Percentiles rank a stretch among this genome's conserved stretches.
Evolutionary conservation across 2,113 vertebrate species (phyloP).

Genomic region (Pachycephala philippinensis): DNA sequence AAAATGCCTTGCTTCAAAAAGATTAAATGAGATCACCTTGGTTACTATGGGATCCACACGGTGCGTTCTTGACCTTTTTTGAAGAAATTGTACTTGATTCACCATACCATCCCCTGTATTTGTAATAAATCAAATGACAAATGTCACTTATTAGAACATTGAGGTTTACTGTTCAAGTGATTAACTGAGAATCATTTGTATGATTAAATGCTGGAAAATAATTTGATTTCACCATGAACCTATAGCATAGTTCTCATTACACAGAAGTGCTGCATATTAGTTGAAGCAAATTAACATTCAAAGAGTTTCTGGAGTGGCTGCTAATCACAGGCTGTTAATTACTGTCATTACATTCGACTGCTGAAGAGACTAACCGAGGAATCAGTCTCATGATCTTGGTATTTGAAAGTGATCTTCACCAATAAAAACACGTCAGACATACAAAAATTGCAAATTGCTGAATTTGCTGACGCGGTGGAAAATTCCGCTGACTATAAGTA

Average conservation of each 20-base stretch:
- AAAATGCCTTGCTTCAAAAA: neutral
- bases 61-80: constrained; percentile 2
- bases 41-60: neutral
- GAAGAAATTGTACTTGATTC: neutral
- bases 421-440: constrained; percentile 91
- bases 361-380: constrained; percentile 83
- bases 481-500: constrained; percentile 86
- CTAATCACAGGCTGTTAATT: constrained; percentile 94
- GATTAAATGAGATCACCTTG: neutral
- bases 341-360: constrained; percentile 87
- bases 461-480: constrained; percentile 92
- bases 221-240: constrained; percentile 77
- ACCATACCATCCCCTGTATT: neutral
- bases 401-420: constrained; percentile 92
- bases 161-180: constrained; percentile 75
- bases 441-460: constrained; percentile 93
- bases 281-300: constrained; percentile 89
- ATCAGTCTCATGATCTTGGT: constrained; percentile 92
- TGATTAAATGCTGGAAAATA: constrained; percentile 80
- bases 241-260: constrained; percentile 78
- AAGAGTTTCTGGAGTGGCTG: constrained; percentile 84
- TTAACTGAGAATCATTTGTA: constrained; percentile 78
- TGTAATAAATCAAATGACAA: constrained; percentile 64
- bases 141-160: constrained; percentile 73
- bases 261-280: constrained; percentile 77